These are phyloP conservation scores for Ia io DNA, from an alignment of 2,113 vertebrate genomes.

Conservation along the genomic window DNA sequence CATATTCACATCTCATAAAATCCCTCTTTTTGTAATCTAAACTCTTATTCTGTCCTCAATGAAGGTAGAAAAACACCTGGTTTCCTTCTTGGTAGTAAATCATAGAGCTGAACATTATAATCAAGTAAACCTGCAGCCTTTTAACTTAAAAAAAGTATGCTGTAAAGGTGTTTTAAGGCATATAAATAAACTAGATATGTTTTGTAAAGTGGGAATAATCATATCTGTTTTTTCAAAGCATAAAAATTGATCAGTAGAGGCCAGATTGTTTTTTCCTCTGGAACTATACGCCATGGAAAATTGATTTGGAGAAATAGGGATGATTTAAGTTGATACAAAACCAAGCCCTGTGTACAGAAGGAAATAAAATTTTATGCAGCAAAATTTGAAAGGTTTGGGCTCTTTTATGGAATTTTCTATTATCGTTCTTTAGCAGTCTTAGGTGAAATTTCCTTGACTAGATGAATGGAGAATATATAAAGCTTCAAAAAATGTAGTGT, in stretches of 20 bases:
- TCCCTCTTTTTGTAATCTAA: neutral
- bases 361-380: neutral
- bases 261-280: neutral
- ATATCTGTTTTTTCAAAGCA: neutral
- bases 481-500: neutral
- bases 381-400: neutral
- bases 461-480: neutral
- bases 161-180: neutral
- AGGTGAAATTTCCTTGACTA: neutral
- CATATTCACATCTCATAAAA: neutral
- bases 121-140: neutral
- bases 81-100: neutral
- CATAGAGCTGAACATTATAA: neutral
- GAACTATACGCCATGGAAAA: slow-evolving; percentile 1
- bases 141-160: neutral
- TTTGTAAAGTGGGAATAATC: slow-evolving; percentile 23
- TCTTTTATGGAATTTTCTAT: neutral
- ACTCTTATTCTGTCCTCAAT: neutral
- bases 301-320: neutral
- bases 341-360: neutral
- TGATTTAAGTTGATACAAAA: neutral
- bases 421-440: neutral
- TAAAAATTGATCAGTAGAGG: slow-evolving; percentile 6
- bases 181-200: slow-evolving; percentile 2
- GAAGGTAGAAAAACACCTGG: neutral